Conservation (phyloP, 2,797 vertebrate genomes). For the Cyclopterus lumpus region DNA sequence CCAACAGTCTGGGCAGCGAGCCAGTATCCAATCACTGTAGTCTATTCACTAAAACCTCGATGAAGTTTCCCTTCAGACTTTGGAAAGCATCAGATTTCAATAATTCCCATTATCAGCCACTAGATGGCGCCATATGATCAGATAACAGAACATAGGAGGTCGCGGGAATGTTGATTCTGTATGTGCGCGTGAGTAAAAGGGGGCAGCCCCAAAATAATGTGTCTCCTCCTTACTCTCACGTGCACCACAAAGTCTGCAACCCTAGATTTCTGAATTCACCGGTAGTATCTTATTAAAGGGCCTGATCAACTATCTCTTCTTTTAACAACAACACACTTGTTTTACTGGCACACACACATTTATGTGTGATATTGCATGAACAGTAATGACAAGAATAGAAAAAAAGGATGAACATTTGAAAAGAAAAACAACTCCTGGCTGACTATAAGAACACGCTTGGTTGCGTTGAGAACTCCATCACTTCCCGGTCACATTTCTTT, state of each 20-base stretch:
- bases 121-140: constrained; percentile 50
- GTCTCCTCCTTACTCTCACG: not conserved
- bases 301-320: not conserved
- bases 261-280: not conserved
- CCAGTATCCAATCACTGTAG: constrained; percentile 35
- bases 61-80: constrained; percentile 6
- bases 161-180: not conserved
- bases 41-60: constrained; percentile 2
- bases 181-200: not conserved
- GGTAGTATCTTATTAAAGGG: not conserved
- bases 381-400: not conserved
- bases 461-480: not conserved
- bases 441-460: not conserved
- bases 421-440: not conserved
- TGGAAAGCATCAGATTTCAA: constrained; percentile 1
- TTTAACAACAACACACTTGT: not conserved
- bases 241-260: not conserved
- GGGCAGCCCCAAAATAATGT: not conserved
- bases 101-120: constrained; percentile 12
- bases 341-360: not conserved
- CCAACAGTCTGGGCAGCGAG: constrained; percentile 34
- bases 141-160: not conserved
- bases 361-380: not conserved
- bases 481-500: not conserved
- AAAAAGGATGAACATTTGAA: not conserved